These are phyloP conservation scores for Brachymystax lenok DNA, from an alignment of 2,797 vertebrate species.

Conservation along the genomic window DNA sequence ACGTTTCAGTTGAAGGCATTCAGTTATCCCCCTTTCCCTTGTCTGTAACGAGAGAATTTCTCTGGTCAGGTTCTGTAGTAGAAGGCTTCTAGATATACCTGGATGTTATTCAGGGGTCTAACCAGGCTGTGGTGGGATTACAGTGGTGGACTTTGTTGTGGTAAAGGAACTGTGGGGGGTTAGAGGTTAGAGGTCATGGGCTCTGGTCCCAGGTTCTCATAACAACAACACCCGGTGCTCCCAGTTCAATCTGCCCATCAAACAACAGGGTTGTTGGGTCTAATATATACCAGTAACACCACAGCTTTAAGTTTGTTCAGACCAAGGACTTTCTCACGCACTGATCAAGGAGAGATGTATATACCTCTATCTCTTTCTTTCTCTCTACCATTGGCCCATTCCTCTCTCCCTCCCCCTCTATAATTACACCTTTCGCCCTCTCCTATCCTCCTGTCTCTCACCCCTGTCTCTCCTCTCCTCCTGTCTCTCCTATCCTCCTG, in stretches of 20 bases:
- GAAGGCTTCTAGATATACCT: too few species aligned
- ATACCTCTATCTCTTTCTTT: not conserved
- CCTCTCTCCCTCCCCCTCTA: not conserved
- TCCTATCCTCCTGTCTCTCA: not conserved
- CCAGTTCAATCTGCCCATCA: not conserved
- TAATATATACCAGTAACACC: constrained; percentile 1
- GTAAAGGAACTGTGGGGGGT: too few species aligned
- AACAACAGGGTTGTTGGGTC: not conserved
- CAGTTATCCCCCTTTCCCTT: not conserved
- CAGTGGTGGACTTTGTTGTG: not conserved
- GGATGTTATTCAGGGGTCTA: not conserved
- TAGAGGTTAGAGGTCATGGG: constrained; percentile 1
- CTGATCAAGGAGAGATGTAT: not conserved
- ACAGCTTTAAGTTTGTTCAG: not conserved
- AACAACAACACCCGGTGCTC: not conserved
- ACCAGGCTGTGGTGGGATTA: not conserved
- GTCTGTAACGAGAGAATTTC: not conserved
- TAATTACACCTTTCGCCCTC: not conserved
- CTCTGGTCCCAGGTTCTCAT: constrained; percentile 1
- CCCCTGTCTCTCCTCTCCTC: not conserved
- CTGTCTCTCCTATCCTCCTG: not conserved
- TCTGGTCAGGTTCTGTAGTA: constrained; percentile 23
- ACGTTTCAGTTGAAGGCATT: too few species aligned
- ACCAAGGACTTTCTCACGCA: not conserved
- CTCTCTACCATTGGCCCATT: not conserved